Percentiles rank a stretch among this genome's conserved stretches.
phyloP scores from a whole-genome alignment of 2,113 vertebrate species.

The Elaphurus davidianus region DNA sequence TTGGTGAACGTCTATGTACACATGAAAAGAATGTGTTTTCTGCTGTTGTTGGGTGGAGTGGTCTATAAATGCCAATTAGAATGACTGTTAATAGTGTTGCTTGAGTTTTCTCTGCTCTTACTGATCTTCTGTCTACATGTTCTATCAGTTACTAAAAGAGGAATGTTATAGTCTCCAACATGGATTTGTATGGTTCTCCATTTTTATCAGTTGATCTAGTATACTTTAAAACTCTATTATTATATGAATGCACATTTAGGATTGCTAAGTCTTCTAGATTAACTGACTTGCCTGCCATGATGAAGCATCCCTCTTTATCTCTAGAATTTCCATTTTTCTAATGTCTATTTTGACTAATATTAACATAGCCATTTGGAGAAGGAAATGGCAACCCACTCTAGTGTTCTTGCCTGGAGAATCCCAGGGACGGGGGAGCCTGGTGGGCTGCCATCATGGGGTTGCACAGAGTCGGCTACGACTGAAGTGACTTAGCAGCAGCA shows the following conservation, averaged over 20 bases:
- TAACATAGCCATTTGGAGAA: background rate
- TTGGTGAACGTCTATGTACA: background rate
- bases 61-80: constrained; percentile 10
- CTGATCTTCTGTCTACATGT: background rate
- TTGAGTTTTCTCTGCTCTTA: background rate
- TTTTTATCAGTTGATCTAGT: background rate
- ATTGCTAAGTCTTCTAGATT: background rate
- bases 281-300: background rate
- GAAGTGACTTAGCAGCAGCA: too few relatives aligned
- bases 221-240: background rate
- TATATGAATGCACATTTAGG: background rate
- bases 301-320: background rate
- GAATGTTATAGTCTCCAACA: background rate
- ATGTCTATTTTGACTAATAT: background rate
- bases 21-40: background rate
- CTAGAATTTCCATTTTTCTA: background rate
- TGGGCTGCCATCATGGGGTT: too few relatives aligned
- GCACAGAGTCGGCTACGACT: too few relatives aligned
- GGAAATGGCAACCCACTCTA: too few relatives aligned
- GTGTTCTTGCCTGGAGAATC: too few relatives aligned
- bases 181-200: background rate
- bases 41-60: background rate
- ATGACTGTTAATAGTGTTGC: background rate
- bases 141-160: background rate
- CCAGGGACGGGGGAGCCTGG: too few relatives aligned